Evolutionary conservation across 2,888 invertebrate species (phyloP).

Genomic region (Heliconius erato): DNA sequence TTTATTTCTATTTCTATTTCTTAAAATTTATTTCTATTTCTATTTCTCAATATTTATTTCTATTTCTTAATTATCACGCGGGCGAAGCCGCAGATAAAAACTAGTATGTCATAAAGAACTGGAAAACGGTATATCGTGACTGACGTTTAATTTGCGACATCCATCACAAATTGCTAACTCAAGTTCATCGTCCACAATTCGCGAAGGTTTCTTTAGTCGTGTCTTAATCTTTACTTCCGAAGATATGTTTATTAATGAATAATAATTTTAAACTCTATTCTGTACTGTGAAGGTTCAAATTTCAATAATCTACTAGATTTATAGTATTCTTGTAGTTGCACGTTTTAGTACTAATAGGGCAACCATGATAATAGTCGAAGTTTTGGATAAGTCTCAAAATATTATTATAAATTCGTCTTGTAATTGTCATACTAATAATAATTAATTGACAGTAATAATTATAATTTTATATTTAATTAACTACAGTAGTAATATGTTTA

Average conservation of each 20-base stretch:
- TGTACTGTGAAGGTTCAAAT: not conserved
- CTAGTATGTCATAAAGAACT: not conserved
- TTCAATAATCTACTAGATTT: not conserved
- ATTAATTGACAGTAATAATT: not conserved
- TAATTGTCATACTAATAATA: not conserved
- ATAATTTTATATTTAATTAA: not conserved
- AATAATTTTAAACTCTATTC: constrained; percentile 8
- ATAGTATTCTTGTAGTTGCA: not conserved
- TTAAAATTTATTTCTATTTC: no score
- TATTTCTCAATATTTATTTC: no score
- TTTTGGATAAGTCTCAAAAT: not conserved
- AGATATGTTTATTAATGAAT: not conserved
- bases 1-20: no score
- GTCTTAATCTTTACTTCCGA: constrained; percentile 41
- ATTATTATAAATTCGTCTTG: not conserved
- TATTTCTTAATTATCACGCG: not conserved
- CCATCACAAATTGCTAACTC: constrained; percentile 25
- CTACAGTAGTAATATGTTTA: no score
- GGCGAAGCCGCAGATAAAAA: not conserved
- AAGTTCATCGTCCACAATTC: constrained; percentile 47
- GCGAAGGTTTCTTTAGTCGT: constrained; percentile 35
- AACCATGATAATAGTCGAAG: not conserved
- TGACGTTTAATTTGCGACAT: not conserved
- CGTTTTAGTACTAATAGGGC: constrained; percentile 17
- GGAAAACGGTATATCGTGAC: not conserved